A percentile compares a stretch with the other conserved stretches of the same genome.
phyloP scores from a whole-genome alignment of 2,113 vertebrate species.

The Pelmatolapia mariae region DNA sequence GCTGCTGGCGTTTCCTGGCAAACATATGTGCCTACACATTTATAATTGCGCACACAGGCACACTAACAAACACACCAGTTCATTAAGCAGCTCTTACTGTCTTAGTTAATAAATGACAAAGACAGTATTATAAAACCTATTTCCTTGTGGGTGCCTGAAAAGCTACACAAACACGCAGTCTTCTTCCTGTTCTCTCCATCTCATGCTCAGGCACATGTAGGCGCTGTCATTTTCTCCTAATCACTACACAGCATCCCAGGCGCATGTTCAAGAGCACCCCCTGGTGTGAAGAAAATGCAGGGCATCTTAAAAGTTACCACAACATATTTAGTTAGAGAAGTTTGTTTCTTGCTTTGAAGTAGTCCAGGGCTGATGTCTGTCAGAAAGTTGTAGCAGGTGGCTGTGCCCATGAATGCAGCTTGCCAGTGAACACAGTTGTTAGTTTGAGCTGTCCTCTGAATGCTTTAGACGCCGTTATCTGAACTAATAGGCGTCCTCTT shows the following conservation, averaged over 20 bases:
- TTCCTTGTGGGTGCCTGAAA: background rate
- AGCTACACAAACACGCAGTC: background rate
- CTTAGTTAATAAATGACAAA: constrained; percentile 49
- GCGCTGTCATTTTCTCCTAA: background rate
- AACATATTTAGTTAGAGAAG: background rate
- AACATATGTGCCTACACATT: background rate
- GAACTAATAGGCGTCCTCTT: background rate
- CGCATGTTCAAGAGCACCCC: constrained; percentile 44
- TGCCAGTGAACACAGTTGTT: constrained; percentile 20
- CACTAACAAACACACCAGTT: constrained; percentile 23
- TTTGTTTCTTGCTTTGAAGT: background rate
- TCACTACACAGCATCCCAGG: background rate
- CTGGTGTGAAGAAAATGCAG: constrained; percentile 29
- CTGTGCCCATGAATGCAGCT: constrained; percentile 19
- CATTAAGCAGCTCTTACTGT: constrained; percentile 46
- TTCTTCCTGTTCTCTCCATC: background rate
- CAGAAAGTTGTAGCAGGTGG: background rate
- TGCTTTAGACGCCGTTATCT: background rate
- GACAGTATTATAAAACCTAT: background rate
- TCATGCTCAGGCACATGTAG: background rate
- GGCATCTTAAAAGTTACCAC: background rate
- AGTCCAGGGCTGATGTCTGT: background rate
- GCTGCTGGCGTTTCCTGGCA: constrained; percentile 24
- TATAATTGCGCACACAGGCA: background rate
- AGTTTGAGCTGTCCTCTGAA: constrained; percentile 12